Evolutionary conservation across 2,113 vertebrate species (phyloP), one percentile per base, ranked within the genome.

Genomic region (Cacatua alba): DNA sequence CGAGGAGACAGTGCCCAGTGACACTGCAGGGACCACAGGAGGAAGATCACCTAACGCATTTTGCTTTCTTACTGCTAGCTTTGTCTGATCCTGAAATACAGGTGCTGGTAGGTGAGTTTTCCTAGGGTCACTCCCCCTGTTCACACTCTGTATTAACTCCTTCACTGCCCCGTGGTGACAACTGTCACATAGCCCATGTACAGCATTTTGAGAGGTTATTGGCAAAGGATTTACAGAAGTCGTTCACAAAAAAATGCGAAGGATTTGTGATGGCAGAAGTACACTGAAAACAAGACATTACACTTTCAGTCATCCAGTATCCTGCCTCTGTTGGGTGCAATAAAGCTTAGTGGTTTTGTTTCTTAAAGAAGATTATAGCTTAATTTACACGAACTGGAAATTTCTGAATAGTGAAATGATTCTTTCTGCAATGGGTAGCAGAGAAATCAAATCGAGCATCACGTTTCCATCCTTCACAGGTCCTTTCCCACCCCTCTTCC

Each of bases 1-100:
- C 94, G 94, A 97, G 96, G 88, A 98, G 96, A 96, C 96, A 97
- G 97, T 97, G 98, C 96, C 95, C 94, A 90, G 89, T 97, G 97
- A 97, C 97, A 97, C 96, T 95, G 96, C 92, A 91, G 97, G 96
- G 96, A 98, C 92, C 95, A 76, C 91, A 51, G 83, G 95, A 96
- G 91, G 93, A 98, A 98, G 98, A 98, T 98, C 98, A 97, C 93
- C 97, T 98, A 97, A 98, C 96, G 11, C 94, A 33, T 96, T 98
- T 95, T 96, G 97, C 95, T 97, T 96, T 97, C 90, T 96, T 88
- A 96, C 95, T 95, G 90, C 97, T 96, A 86, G 95, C 95, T 94
- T 60, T 98, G 97, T 98, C 97, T 97, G 95, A 96, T 94, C 92
- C 92, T 39, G 60, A 82, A 26, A 16, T 92, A 82, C 97, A 97